These are phyloP conservation scores for Parasteatoda lunata DNA, from an alignment of 2,888 invertebrate species.

Conservation along the genomic window DNA sequence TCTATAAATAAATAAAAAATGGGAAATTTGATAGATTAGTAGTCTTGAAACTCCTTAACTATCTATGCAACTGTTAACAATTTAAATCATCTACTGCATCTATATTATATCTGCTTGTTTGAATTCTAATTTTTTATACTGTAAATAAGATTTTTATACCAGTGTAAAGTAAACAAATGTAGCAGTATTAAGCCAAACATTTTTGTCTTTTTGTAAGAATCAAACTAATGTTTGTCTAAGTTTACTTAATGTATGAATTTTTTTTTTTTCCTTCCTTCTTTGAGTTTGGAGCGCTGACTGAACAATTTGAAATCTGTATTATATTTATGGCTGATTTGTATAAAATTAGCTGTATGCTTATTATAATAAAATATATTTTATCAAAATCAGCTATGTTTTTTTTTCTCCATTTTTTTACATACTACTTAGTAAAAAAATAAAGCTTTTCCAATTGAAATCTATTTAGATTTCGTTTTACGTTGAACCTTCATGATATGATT, in stretches of 20 bases:
- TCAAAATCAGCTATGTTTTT: background rate
- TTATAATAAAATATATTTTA: background rate
- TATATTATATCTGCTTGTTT: background rate
- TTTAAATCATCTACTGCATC: background rate
- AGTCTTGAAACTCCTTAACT: no score
- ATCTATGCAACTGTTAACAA: background rate
- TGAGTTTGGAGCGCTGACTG: background rate
- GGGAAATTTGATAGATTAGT: no score
- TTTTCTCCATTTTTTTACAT: background rate
- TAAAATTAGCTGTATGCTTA: background rate
- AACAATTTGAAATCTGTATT: background rate
- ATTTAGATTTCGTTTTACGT: no score
- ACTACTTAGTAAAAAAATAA: no score
- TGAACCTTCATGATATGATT: no score
- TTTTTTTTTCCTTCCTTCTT: background rate
- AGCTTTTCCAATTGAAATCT: no score
- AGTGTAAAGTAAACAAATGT: background rate
- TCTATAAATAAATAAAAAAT: no score
- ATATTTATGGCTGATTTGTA: background rate
- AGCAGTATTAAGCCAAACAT: constrained; percentile 1
- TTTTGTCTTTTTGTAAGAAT: background rate
- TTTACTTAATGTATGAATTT: background rate
- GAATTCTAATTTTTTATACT: background rate
- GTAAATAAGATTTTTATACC: background rate
- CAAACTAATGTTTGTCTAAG: background rate